Conservation (phyloP, 2,113 vertebrate genomes). For the Mesembrinibis cayennensis region DNA sequence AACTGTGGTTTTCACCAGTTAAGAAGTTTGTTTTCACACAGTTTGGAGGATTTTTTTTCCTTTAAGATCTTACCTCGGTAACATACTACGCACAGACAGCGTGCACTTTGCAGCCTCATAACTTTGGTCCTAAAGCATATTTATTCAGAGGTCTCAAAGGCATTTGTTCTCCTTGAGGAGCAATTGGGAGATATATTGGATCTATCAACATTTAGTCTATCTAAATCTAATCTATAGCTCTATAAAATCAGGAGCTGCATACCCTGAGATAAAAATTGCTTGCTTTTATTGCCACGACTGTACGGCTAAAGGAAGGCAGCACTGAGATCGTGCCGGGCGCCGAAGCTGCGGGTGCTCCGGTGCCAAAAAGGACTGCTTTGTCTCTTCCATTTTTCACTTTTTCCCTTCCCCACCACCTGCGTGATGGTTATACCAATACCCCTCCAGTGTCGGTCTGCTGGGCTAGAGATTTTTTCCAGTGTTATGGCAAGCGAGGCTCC, state of each 20-base stretch:
- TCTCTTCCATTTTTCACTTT: not conserved
- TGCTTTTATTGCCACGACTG: not conserved
- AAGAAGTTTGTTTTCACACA: slow-evolving; percentile 42
- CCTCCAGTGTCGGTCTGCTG: not conserved
- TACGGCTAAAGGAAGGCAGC: not conserved
- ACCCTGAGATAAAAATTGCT: not conserved
- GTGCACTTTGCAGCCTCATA: not conserved
- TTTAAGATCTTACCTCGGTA: not conserved
- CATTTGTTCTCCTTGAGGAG: not conserved
- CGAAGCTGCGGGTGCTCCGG: not conserved
- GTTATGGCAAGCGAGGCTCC: not conserved
- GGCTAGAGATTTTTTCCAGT: not conserved
- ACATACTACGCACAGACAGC: rapidly evolving
- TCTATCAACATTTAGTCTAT: not conserved
- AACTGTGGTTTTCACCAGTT: slow-evolving; percentile 13
- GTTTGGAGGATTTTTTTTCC: not conserved
- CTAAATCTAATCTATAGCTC: not conserved
- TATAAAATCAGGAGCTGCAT: not conserved
- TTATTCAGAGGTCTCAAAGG: not conserved
- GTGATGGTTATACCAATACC: too few relatives aligned
- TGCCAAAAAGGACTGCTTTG: not conserved
- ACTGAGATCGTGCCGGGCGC: rapidly evolving
- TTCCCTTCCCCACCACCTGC: not conserved
- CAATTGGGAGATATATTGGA: not conserved
- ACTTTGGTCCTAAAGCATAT: not conserved